Base-by-base conservation (phyloP, 2,888 invertebrate genomes). In the Andrena praecox region DNA sequence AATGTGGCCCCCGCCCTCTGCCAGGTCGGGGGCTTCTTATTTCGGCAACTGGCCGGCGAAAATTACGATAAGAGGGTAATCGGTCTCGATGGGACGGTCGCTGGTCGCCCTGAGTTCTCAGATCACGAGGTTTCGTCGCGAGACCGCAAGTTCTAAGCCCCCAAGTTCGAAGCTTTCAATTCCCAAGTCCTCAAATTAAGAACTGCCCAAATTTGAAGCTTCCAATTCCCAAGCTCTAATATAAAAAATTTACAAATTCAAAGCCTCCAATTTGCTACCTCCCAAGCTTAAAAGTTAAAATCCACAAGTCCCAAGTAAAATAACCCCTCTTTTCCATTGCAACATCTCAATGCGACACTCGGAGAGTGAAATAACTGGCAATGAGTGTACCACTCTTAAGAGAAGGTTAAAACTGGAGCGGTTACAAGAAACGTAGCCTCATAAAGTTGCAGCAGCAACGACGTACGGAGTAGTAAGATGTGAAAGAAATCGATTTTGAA, bases 51-150 rank as follows among this genome's bases (percentile, higher is more conserved):
- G 35, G 16, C 59, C 50, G 42, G 20, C 62, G 54, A 67, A 76
- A 75, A 76, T 70, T 71, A 70, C 80, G 67, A 70, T 75, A 67
- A 70, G 63, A 52, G 64, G 77, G 42, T 80, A 52, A 77, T 70
- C 79, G 70, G 27, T 66, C 50, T 59, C 50, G 10, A 31, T 31
- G 71, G 48, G 56, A 76, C 62, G 68, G 62, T 66, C 42, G 62
- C 42, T 60, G 75, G 48, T 63, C 29, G 29, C 50, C 60, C 27
- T 56, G 24, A 10, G n/a, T 33, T 33, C 27, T 27, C 24, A 4
- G 24, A 42, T 42, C 42, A 42, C 5, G 12, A 42, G 12, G 5
- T 16, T 16, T 42, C 42, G 16, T 42, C 42, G 42, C 16, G 24
- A 56, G 56, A 24, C 4, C 24, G 5, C 7, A 56, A 24, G 4